phyloP scores from a whole-genome alignment of 2,888 invertebrate species.

The Mycogona germanica region DNA sequence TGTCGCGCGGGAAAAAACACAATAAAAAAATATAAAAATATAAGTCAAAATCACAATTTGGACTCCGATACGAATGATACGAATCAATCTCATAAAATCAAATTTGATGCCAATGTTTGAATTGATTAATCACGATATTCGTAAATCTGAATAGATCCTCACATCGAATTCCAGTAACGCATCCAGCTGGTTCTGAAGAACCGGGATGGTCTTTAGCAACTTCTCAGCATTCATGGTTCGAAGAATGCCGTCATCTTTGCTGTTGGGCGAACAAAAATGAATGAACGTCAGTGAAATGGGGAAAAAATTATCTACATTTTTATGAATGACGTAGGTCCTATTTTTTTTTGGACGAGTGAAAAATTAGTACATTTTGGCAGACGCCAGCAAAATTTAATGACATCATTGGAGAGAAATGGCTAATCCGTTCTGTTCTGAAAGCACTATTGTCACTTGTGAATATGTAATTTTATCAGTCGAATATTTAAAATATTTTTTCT shows the following conservation, averaged over 20 bases:
- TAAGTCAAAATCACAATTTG: constrained; percentile 3
- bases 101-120: no score
- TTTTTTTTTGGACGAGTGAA: neutral
- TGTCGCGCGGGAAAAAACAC: no score
- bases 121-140: neutral
- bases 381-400: no score
- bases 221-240: constrained; percentile 97
- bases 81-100: neutral
- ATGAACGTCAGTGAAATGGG: constrained; percentile 8
- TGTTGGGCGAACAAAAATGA: constrained; percentile 35
- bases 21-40: neutral
- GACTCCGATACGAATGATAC: neutral
- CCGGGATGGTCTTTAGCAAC: constrained; percentile 88
- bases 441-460: no score
- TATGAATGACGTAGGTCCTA: neutral
- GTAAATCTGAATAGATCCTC: constrained; percentile 29
- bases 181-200: constrained; percentile 90
- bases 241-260: constrained; percentile 93
- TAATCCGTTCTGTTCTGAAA: no score
- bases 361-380: neutral
- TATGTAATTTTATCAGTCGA: neutral
- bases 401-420: no score
- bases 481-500: no score
- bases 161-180: constrained; percentile 88
- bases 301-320: neutral